Conservation (phyloP, 1,140 invertebrate genomes). For the Halictus rubicundus region DNA sequence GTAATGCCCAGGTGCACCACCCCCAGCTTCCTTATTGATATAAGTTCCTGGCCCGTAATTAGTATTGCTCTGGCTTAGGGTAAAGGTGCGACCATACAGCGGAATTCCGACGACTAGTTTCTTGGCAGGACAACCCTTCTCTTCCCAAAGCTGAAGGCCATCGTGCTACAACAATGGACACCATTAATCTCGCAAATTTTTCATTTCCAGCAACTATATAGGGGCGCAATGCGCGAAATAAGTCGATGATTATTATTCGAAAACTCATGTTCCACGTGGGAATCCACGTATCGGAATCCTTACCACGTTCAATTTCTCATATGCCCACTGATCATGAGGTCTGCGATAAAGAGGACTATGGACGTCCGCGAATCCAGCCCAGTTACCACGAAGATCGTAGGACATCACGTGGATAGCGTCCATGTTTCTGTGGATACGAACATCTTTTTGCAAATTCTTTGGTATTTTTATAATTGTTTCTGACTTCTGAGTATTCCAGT, state of each 20-base stretch:
- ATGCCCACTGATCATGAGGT: slow-evolving; percentile 92
- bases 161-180: slow-evolving; percentile 84
- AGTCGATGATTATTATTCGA: too few relatives aligned
- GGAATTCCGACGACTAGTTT: slow-evolving; percentile 94
- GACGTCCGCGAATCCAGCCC: slow-evolving; percentile 93
- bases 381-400: slow-evolving; percentile 95
- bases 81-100: slow-evolving; percentile 92
- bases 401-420: slow-evolving; percentile 95
- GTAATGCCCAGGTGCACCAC: slow-evolving; percentile 90
- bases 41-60: slow-evolving; percentile 91
- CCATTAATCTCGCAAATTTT: too few relatives aligned
- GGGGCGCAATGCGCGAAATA: too few relatives aligned
- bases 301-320: slow-evolving; percentile 93
- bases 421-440: slow-evolving; percentile 80
- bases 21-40: slow-evolving; percentile 93
- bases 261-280: too few relatives aligned
- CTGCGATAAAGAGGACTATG: slow-evolving; percentile 92
- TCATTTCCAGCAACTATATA: too few relatives aligned
- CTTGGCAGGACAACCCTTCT: slow-evolving; percentile 91
- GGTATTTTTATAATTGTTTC: too few relatives aligned
- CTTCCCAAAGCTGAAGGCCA: slow-evolving; percentile 91
- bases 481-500: too few relatives aligned
- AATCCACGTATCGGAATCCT: slow-evolving; percentile 71
- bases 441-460: too few relatives aligned
- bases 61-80: slow-evolving; percentile 88